Evolutionary conservation across 2,888 invertebrate genomes (phyloP).

Genomic region (Exocentrus adspersus): DNA sequence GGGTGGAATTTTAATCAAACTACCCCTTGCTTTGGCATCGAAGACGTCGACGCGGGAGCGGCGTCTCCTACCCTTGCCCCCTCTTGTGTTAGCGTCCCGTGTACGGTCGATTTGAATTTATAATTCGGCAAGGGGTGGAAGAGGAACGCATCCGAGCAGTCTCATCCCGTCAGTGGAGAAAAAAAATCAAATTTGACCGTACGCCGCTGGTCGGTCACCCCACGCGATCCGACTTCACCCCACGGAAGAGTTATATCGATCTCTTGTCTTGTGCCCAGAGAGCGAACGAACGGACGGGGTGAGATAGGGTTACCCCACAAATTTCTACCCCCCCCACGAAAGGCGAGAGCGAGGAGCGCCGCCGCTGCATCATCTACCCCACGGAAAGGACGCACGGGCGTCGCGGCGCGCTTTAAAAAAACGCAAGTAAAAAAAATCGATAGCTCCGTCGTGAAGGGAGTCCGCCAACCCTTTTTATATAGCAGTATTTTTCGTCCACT

Average conservation of each 20-base stretch:
- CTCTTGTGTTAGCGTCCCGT: slow-evolving; percentile 26
- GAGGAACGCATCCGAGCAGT: too few relatives aligned
- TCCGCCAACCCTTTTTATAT: slow-evolving; percentile 1
- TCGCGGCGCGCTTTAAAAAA: too few relatives aligned
- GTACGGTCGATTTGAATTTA: slow-evolving; percentile 1
- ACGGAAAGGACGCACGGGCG: not conserved
- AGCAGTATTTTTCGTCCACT: too few relatives aligned
- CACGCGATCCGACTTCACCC: slow-evolving; percentile 61
- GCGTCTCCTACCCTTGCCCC: slow-evolving; percentile 53
- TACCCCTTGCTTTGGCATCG: slow-evolving; percentile 48
- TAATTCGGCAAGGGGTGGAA: not conserved
- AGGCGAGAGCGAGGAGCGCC: slow-evolving; percentile 30
- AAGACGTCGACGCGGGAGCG: too few relatives aligned
- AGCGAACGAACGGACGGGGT: too few relatives aligned
- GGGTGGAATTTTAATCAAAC: slow-evolving; percentile 62
- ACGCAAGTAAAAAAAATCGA: too few relatives aligned
- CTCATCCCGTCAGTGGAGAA: too few relatives aligned
- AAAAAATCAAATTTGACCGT: too few relatives aligned
- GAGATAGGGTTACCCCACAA: slow-evolving; percentile 44
- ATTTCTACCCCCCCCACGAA: slow-evolving; percentile 49
- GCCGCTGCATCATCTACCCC: slow-evolving; percentile 1
- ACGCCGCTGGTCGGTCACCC: slow-evolving; percentile 46
- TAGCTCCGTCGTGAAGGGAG: not conserved
- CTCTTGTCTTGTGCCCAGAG: slow-evolving; percentile 63
- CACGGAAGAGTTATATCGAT: slow-evolving; percentile 67